Percentiles rank a stretch among this genome's conserved stretches.
phyloP scores from a whole-genome alignment of 2,113 vertebrate genomes.

The Calonectris borealis region DNA sequence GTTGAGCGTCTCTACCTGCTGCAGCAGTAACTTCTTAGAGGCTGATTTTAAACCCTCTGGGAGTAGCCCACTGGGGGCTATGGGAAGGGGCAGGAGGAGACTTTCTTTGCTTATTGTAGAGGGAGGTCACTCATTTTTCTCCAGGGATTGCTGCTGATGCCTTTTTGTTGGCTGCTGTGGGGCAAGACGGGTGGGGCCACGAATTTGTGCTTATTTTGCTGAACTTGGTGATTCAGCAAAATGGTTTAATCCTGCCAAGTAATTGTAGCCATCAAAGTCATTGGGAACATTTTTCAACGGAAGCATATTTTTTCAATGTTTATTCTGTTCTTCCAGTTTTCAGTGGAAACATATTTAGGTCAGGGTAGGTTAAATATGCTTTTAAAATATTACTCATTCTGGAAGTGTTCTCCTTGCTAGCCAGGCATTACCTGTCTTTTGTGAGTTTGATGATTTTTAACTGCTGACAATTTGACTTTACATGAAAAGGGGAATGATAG shows the following conservation, averaged over 20 bases:
- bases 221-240: background rate
- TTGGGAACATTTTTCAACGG: background rate
- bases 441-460: background rate
- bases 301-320: background rate
- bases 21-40: background rate
- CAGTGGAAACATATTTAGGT: background rate
- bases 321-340: background rate
- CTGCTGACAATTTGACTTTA: background rate
- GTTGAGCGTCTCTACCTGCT: background rate
- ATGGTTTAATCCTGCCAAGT: background rate
- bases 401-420: background rate
- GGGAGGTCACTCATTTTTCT: background rate
- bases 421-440: background rate
- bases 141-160: background rate
- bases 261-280: background rate
- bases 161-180: background rate
- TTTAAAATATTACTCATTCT: background rate
- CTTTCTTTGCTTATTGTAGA: background rate
- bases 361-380: background rate
- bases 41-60: background rate
- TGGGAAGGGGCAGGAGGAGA: background rate
- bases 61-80: background rate
- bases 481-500: background rate
- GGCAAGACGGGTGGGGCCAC: background rate
- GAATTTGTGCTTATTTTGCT: background rate